phyloP scores from a whole-genome alignment of 1,140 invertebrate species.

The Myzus persicae region DNA sequence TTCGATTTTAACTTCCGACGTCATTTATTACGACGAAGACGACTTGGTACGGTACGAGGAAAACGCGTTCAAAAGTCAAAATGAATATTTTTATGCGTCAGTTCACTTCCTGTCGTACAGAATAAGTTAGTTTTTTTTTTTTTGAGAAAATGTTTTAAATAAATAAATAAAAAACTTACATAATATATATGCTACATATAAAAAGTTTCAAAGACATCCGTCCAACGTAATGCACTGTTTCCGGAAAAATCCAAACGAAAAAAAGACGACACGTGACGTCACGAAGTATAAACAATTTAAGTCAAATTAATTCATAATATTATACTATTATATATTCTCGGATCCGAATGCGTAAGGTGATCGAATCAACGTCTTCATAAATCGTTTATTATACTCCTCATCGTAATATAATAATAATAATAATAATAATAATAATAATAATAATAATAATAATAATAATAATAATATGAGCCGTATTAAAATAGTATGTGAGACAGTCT shows the following conservation, averaged over 20 bases:
- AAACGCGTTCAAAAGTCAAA: background rate
- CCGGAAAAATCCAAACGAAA: background rate
- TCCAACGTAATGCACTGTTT: background rate
- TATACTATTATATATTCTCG: background rate
- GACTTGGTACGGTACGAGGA: background rate
- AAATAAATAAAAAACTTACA: conserved; percentile 7
- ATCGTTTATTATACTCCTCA: background rate
- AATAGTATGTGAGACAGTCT: background rate
- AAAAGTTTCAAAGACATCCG: conserved; percentile 8
- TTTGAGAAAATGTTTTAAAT: conserved; percentile 7
- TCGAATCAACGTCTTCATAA: background rate
- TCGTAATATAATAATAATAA: too few species aligned
- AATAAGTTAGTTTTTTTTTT: conserved; percentile 8
- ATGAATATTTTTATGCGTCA: conserved; percentile 13
- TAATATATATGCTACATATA: background rate
- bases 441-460: too few species aligned
- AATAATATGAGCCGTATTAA: background rate
- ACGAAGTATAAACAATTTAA: background rate
- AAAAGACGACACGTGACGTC: background rate
- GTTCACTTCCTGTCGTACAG: background rate
- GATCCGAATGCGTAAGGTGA: background rate
- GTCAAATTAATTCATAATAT: background rate
- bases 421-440: too few species aligned
- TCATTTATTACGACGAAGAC: background rate
- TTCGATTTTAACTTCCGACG: background rate